Conservation (phyloP, 2,888 invertebrate species). For the Hirtodrosophila alboralis region DNA sequence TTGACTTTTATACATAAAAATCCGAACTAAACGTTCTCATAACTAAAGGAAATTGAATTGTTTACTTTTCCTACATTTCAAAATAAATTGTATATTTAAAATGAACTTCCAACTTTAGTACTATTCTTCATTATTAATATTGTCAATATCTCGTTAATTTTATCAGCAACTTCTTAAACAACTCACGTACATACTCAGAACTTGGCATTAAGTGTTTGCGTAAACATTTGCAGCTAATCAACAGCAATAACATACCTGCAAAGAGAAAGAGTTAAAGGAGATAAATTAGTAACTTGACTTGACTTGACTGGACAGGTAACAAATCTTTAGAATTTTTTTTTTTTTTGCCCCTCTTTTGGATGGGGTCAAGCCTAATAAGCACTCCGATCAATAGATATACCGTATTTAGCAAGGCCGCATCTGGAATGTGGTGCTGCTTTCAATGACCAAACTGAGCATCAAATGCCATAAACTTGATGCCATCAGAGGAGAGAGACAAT, state of each 20-base stretch:
- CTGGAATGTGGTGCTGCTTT: constrained; percentile 57
- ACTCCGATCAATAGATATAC: constrained; percentile 13
- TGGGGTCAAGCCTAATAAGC: constrained; percentile 14
- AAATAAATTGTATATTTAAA: no score
- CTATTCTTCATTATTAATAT: no score
- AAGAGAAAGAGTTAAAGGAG: constrained; percentile 25
- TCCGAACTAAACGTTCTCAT: no score
- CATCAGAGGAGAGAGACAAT: constrained; percentile 11
- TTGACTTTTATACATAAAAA: no score
- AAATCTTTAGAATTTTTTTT: constrained; percentile 30
- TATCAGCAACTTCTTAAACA: constrained; percentile 5
- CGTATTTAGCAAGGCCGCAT: constrained; percentile 66
- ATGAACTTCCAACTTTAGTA: no score
- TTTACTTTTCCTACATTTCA: no score
- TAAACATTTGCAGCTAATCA: constrained; percentile 33
- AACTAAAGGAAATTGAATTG: no score
- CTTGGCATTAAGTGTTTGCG: constrained; percentile 12
- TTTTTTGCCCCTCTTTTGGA: no score
- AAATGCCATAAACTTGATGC: constrained; percentile 41
- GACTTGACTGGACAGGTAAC: constrained; percentile 4
- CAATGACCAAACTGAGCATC: constrained; percentile 37
- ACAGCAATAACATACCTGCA: constrained; percentile 38
- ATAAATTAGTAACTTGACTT: constrained; percentile 35
- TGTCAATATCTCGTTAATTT: not conserved
- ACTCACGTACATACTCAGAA: constrained; percentile 13